Evolutionary conservation across 2,888 invertebrate species (phyloP).

Genomic region (Galerucella calmariensis): DNA sequence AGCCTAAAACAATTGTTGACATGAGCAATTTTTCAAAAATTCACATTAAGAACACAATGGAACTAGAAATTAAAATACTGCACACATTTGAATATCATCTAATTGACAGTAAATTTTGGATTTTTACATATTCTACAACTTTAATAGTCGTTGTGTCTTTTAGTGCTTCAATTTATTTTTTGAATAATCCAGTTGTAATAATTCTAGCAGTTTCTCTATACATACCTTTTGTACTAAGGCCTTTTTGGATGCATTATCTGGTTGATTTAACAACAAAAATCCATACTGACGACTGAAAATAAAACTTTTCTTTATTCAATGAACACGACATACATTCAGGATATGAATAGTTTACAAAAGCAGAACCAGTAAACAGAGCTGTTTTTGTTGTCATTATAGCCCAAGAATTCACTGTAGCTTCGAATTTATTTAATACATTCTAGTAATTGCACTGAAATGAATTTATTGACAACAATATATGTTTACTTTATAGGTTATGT

Average conservation of each 20-base stretch:
- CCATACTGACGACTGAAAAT: constrained; percentile 89
- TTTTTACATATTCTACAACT: too few relatives aligned
- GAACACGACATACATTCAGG: neutral
- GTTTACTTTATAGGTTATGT: constrained; percentile 10
- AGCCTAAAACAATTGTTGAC: constrained; percentile 67
- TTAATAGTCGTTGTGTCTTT: too few relatives aligned
- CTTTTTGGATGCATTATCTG: constrained; percentile 85
- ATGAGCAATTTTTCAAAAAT: constrained; percentile 9
- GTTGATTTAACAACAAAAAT: constrained; percentile 82
- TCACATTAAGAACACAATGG: too few relatives aligned
- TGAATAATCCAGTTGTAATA: too few relatives aligned
- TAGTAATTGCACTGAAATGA: constrained; percentile 9
- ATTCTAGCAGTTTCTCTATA: too few relatives aligned
- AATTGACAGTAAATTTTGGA: too few relatives aligned
- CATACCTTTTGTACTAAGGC: constrained; percentile 80
- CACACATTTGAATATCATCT: too few relatives aligned
- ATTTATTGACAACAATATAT: neutral
- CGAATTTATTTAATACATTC: too few relatives aligned
- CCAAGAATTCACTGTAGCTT: too few relatives aligned
- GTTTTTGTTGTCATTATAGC: too few relatives aligned
- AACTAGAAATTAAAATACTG: too few relatives aligned
- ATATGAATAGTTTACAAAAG: neutral
- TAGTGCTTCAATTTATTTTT: too few relatives aligned
- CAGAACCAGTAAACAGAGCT: neutral
- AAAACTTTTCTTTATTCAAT: constrained; percentile 27